These are phyloP conservation scores for Poeciliopsis turneri DNA, from an alignment of 2,797 vertebrate genomes.

Conservation along the genomic window DNA sequence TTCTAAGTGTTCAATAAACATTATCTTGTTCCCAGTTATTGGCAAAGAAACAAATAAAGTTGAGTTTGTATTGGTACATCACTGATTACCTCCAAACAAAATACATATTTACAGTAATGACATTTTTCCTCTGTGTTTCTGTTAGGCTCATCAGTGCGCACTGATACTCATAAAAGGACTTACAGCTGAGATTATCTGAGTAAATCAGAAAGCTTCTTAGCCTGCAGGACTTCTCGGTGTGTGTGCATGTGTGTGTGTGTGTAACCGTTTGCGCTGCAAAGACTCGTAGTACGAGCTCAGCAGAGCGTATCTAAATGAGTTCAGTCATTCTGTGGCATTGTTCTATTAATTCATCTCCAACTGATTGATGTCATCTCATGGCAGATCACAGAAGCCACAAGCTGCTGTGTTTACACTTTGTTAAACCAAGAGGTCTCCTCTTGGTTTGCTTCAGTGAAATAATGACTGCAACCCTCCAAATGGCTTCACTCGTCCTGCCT, in stretches of 20 bases:
- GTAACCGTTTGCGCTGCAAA: constrained; percentile 32
- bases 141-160: constrained; percentile 54
- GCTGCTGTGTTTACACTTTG: constrained; percentile 56
- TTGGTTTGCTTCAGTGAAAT: constrained; percentile 18
- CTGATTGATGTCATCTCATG: constrained; percentile 51
- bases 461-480: constrained; percentile 28
- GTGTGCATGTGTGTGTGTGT: constrained; percentile 24
- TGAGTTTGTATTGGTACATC: constrained; percentile 42
- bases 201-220: constrained; percentile 78
- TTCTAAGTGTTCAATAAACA: constrained; percentile 46
- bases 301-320: constrained; percentile 49
- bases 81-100: constrained; percentile 66
- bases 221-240: constrained; percentile 52
- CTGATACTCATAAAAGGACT: constrained; percentile 65
- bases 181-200: constrained; percentile 75
- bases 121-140: constrained; percentile 48
- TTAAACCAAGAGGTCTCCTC: constrained; percentile 51
- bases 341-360: constrained; percentile 54
- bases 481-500: constrained; percentile 4
- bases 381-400: constrained; percentile 46
- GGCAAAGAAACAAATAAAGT: constrained; percentile 38
- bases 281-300: constrained; percentile 41
- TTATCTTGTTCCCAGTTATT: constrained; percentile 23
- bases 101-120: constrained; percentile 69
- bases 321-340: constrained; percentile 45